Conservation (phyloP, 2,113 vertebrate species). For the Oncorhynchus gorbuscha region DNA sequence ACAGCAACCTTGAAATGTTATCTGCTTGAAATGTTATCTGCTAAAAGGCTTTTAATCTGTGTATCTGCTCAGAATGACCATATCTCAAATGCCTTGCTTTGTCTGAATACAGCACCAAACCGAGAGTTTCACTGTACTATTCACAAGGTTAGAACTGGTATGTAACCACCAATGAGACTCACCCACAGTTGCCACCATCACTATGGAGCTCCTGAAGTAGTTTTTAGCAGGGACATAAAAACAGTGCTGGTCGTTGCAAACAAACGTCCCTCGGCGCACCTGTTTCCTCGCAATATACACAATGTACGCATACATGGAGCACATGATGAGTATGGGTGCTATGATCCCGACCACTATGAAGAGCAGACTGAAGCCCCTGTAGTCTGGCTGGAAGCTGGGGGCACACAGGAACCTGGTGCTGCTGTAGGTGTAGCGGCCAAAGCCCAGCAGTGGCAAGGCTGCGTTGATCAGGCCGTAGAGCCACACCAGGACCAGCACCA, state of each 20-base stretch:
- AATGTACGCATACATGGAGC: constrained; percentile 66
- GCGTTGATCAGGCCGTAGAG: constrained; percentile 58
- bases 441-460: constrained; percentile 66
- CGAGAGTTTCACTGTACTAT: background rate
- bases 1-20: background rate
- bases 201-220: constrained; percentile 73
- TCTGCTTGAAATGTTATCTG: background rate
- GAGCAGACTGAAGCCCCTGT: constrained; percentile 51
- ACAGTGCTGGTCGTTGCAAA: constrained; percentile 77
- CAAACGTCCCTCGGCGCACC: constrained; percentile 72
- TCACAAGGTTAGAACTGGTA: background rate
- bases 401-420: constrained; percentile 62
- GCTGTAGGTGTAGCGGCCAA: constrained; percentile 69
- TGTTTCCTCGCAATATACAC: constrained; percentile 70
- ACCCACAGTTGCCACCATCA: constrained; percentile 71
- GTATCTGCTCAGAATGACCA: background rate
- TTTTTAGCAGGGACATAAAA: constrained; percentile 73
- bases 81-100: background rate
- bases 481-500: constrained; percentile 62
- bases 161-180: constrained; percentile 34
- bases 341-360: constrained; percentile 55
- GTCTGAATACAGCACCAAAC: background rate
- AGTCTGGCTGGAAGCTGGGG: constrained; percentile 49
- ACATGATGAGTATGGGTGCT: constrained; percentile 60
- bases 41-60: background rate